Evolutionary conservation across 53 echinoderm and acorn worm species (phyloP).

Genomic region (Stichopus horrens): DNA sequence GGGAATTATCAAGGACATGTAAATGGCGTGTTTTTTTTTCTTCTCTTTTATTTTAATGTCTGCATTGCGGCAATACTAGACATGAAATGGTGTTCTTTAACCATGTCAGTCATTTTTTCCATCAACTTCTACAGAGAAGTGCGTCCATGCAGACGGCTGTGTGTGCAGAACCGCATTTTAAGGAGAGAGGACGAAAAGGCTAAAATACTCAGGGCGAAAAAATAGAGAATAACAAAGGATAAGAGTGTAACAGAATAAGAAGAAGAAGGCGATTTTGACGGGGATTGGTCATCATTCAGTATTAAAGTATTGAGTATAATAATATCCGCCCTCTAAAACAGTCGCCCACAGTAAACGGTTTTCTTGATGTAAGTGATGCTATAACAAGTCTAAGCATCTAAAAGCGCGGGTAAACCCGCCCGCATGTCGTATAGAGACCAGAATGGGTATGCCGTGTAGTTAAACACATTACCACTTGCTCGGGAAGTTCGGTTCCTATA

Average conservation of each 20-base stretch:
- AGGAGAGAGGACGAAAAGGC: neutral
- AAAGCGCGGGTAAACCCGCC: neutral
- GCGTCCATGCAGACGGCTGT: conserved; percentile 10
- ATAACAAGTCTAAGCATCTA: neutral
- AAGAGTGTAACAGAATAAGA: neutral
- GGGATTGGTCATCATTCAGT: neutral
- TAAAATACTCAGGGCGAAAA: neutral
- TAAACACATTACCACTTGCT: conserved; percentile 15
- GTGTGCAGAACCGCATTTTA: conserved; percentile 18
- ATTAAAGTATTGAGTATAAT: neutral
- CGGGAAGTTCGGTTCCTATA: neutral
- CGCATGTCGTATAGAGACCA: neutral
- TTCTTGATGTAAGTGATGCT: neutral
- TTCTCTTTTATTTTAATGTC: neutral
- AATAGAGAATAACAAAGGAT: conserved; percentile 15
- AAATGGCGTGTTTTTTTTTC: neutral
- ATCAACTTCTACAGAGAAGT: neutral
- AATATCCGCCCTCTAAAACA: conserved; percentile 9
- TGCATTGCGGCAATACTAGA: neutral
- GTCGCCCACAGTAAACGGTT: neutral
- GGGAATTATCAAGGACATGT: neutral
- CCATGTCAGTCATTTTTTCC: neutral
- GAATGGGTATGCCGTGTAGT: conserved; percentile 2
- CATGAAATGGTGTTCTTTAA: neutral
- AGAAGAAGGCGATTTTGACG: conserved; percentile 10